Base-by-base conservation (phyloP, 2,113 vertebrate genomes). In the Trematomus loennbergii region DNA sequence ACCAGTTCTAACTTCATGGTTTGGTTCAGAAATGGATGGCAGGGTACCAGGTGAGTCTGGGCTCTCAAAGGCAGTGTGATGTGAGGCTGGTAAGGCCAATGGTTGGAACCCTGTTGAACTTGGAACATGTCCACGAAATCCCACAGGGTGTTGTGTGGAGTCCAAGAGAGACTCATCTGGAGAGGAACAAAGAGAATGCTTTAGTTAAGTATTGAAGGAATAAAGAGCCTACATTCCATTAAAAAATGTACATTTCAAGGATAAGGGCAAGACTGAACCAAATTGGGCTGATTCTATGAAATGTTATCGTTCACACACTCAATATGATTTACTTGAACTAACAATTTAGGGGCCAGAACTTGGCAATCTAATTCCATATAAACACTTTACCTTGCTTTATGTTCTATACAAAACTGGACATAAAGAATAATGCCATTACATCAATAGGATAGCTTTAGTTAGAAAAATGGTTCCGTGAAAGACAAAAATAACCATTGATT, bases 131-230 rank as follows among this genome's bases (percentile, higher is more conserved):
- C 69, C 81, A 16, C 69, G 50, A 90, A 87, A 67, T 86, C 88
- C 86, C 57, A 91, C 72, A 5, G 77, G 63, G 1, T 62, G 43
- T 5, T 75, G 53, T 87, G 68, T 88, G 43, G 88, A 79, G 64
- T 83, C 77, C 54, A 94, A 88, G 58, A 82, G 93, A 86, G 89
- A 90, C 43, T 93, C 89, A 82, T 93, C 96, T 97, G 80, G 94
- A 96, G 36, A 55, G 69, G 33, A 88, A 78, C 45, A 91, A 82
- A 88, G 58, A 77, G 61, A 65, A 67, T 2, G 13, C 3, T 59
- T 65, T 11, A 20, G n/a, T 79, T 86, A 52, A 76, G 55, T 16
- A 59, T 8, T 40, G 33, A 64, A 45, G 15, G 12, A 59, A 61
- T 36, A 22, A 48, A 40, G 5, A 40, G 8, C 36, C 36, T 36